Evolutionary conservation across 2,797 vertebrate genomes (phyloP), one percentile per base, ranked within the genome.

Genomic region (Arrhamphus sclerolepis): DNA sequence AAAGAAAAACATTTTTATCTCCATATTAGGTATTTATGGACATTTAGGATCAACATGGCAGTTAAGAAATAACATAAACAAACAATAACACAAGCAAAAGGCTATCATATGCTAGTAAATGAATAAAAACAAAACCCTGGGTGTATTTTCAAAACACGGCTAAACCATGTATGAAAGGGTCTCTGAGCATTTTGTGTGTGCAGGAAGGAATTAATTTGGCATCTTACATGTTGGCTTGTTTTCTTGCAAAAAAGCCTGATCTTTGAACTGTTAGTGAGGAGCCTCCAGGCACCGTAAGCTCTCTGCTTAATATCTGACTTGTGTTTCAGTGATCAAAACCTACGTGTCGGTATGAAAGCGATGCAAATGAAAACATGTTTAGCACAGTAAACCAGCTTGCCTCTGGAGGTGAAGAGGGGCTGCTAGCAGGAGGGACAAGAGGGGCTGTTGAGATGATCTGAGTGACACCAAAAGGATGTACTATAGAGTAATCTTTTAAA

Each of bases 231-330:
- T 89, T 88, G 85, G 81, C 85, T 87, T 89, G 89, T 91, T 91
- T 92, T 89, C 85, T 85, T 89, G 73, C 87, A 87, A 85, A 70
- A 72, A 88, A 75, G 81, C 63, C 59, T 89, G 90, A 92, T 91
- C 89, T 91, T 87, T 92, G 88, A 93, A 91, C 90, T 75, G 71
- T 70, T 69, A 5, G 79, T 46, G 63, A 87, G 85, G 82, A 91
- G 88, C 91, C 92, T 92, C 77, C 75, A 89, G 92, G 91, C 91
- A 40, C 78, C 56, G 64, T 89, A 88, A 92, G 89, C 89, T 92
- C 88, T 87, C 87, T 72, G 74, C 77, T 50, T 70, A 86, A 86
- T 82, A 89, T 91, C 91, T 90, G 91, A 91, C 85, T 90, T 69
- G 78, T 82, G 88, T 91, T 92, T 71, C 81, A 70, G 81, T 84